These are phyloP conservation scores for Macrobrachium rosenbergii DNA, from an alignment of 1,140 invertebrate genomes.

Conservation along the genomic window DNA sequence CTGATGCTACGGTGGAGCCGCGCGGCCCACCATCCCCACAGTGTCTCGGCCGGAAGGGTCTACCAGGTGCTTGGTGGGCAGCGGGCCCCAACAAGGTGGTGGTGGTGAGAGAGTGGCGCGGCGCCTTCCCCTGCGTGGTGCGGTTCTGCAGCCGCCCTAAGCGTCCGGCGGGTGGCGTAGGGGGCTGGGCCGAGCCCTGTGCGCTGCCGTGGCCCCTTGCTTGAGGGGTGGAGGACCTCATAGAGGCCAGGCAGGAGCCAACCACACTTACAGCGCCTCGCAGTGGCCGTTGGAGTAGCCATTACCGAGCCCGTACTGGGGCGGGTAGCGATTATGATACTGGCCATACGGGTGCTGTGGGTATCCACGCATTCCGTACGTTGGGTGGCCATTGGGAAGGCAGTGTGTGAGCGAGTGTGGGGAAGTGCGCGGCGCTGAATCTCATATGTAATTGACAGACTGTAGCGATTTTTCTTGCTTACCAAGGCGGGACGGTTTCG, in stretches of 20 bases:
- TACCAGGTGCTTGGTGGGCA: constrained; percentile 41
- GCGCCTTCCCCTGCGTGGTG: constrained; percentile 58
- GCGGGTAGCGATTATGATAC: constrained; percentile 54
- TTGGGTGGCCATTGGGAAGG: constrained; percentile 65
- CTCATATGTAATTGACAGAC: constrained; percentile 67
- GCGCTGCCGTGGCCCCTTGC: constrained; percentile 38
- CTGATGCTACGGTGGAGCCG: constrained; percentile 24
- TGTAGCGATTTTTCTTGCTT: constrained; percentile 67
- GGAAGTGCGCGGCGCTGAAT: constrained; percentile 66
- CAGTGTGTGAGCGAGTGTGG: constrained; percentile 66
- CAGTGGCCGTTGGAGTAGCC: constrained; percentile 65
- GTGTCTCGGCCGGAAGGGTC: constrained; percentile 31
- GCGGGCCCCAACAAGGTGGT: constrained; percentile 25
- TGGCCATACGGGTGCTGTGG: constrained; percentile 50
- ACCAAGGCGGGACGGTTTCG: constrained; percentile 65
- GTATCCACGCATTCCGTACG: constrained; percentile 50
- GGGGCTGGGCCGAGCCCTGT: constrained; percentile 54
- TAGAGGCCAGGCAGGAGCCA: constrained; percentile 61
- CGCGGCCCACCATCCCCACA: constrained; percentile 42
- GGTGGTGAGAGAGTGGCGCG: constrained; percentile 53
- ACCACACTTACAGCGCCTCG: constrained; percentile 61
- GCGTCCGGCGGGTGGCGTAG: background rate
- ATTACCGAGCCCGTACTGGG: constrained; percentile 43
- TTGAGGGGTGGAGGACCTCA: constrained; percentile 48
- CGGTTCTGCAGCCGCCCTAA: constrained; percentile 46